Evolutionary conservation across 2,888 invertebrate species (phyloP), one percentile per base, ranked within the genome.

Genomic region (Petrolisthes cinctipes): DNA sequence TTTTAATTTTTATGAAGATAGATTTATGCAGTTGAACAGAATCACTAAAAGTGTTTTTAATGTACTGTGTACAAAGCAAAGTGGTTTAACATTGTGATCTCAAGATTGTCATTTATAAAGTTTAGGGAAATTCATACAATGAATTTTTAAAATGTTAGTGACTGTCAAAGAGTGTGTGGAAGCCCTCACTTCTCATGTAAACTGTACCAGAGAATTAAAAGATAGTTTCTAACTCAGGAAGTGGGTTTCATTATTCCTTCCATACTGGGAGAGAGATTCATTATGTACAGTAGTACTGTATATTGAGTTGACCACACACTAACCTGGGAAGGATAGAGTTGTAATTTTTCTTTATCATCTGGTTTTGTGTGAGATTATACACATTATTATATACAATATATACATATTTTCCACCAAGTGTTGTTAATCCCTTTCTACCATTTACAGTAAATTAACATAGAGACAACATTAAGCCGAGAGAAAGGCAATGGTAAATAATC

Each of bases 121-220:
- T 83, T 83, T 87, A 87, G 87, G 83, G 83, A 81, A 87, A 87
- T 87, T 87, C 87, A 87, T 87, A 84, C 87, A 83, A 83, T 87
- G 83, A 84, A 83, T 87, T 83, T 83, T 83, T 87, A 83, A 87
- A 83, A 80, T 83, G 87, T 87, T 87, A 87, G 88, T 85, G 88
- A 85, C 85, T 85, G 85, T 88, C 88, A 88, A 78, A 88, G 88
- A 85, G 84, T 82, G 61, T 88, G 88, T 88, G 85, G 85, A 88
- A 88, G 88, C 88, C 86, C 80, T 85, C 88, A 84, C 85, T 88
- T 88, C 88, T 88, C 85, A 88, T 88, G 88, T 88, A 88, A 88
- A 88, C 88, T 88, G 88, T 88, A 88, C 88, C 88, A 88, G 88
- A 88, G 85, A 88, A 85, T 88, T 88, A 84, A 88, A 85, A 88